Conservation (phyloP, 2,888 invertebrate species). For the Lasius fuliginosus region DNA sequence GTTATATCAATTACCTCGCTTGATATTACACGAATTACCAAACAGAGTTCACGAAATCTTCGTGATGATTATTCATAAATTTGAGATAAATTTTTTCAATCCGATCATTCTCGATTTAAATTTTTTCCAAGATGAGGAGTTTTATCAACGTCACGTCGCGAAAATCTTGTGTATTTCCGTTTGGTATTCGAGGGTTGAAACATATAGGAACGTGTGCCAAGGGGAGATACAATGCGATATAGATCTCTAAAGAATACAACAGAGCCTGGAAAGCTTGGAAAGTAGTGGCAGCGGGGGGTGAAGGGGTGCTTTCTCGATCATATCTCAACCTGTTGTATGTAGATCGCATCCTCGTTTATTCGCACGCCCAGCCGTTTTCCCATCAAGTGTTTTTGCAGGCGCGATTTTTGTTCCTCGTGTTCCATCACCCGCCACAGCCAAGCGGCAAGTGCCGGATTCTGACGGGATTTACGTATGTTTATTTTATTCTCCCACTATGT, state of each 20-base stretch:
- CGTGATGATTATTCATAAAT: background rate
- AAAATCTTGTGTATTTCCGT: constrained; percentile 5
- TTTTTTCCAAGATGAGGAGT: background rate
- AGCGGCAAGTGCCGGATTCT: constrained; percentile 87
- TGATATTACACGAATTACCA: constrained; percentile 5
- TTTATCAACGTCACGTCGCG: background rate
- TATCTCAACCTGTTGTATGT: constrained; percentile 81
- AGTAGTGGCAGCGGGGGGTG: constrained; percentile 25
- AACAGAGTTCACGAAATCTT: constrained; percentile 9
- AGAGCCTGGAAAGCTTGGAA: constrained; percentile 26
- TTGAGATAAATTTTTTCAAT: background rate
- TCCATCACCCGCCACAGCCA: constrained; percentile 87
- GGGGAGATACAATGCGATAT: constrained; percentile 8
- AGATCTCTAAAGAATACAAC: constrained; percentile 14
- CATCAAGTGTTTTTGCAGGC: constrained; percentile 81
- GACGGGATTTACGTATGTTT: constrained; percentile 60
- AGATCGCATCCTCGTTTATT: constrained; percentile 82
- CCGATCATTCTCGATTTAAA: background rate
- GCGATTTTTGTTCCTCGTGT: constrained; percentile 83
- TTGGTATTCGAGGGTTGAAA: constrained; percentile 13
- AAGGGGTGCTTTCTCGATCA: constrained; percentile 57
- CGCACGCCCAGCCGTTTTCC: constrained; percentile 80
- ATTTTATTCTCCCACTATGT: background rate
- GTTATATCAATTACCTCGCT: background rate
- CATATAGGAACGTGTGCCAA: constrained; percentile 2